Evolutionary conservation across 2,888 invertebrate genomes (phyloP).

Genomic region (Mayetiola destructor): DNA sequence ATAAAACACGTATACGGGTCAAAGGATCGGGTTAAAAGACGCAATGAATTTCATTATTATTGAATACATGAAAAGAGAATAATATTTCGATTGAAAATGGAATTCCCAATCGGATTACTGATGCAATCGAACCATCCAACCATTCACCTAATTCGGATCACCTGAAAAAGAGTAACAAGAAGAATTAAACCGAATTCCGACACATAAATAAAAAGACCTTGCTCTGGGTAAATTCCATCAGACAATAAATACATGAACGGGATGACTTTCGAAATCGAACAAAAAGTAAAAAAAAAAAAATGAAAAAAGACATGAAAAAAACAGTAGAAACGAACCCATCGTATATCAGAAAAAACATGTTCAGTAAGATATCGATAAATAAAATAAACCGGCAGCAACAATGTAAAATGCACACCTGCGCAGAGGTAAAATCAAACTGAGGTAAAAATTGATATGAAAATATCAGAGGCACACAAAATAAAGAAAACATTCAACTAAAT

Average conservation of each 20-base stretch:
- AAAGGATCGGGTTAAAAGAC: neutral
- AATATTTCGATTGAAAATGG: neutral
- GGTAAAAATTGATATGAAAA: neutral
- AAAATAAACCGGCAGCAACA: conserved; percentile 5
- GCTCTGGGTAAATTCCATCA: neutral
- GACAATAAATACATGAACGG: neutral
- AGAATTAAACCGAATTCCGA: neutral
- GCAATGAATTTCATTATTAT: neutral
- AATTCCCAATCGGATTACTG: no score
- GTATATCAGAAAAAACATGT: neutral
- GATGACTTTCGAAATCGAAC: neutral
- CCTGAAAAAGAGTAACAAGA: no score
- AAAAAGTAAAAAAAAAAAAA: neutral
- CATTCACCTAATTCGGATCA: no score
- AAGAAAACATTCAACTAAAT: conserved; percentile 3
- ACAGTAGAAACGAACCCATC: neutral
- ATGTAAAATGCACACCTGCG: conserved; percentile 6
- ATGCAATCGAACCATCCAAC: no score
- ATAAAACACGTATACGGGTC: neutral
- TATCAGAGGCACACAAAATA: no score
- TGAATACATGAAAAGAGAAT: neutral
- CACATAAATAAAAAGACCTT: neutral
- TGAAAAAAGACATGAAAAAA: neutral
- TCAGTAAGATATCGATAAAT: neutral
- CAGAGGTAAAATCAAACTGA: neutral